A percentile compares a stretch with the other conserved stretches of the same genome.
Evolutionary conservation across 2,888 invertebrate species (phyloP).

Genomic region (Spodoptera littoralis): DNA sequence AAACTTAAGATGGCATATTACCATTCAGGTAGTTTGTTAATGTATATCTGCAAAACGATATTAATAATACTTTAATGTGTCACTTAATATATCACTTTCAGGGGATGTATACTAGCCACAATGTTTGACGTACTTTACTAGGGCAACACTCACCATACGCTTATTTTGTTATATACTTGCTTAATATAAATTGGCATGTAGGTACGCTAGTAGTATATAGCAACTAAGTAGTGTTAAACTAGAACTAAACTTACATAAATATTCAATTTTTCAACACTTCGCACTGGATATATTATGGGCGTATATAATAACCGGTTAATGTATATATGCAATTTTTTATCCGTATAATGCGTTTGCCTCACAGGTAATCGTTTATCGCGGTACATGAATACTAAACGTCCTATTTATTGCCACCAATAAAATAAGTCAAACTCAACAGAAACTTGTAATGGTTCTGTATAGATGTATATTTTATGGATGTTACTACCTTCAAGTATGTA

Average conservation of each 20-base stretch:
- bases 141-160: too few species aligned
- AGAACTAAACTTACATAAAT: slow-evolving; percentile 50
- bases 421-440: slow-evolving; percentile 54
- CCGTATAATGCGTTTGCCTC: slow-evolving; percentile 59
- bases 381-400: slow-evolving; percentile 69
- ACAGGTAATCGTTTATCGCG: slow-evolving; percentile 69
- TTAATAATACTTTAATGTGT: too few species aligned
- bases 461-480: slow-evolving; percentile 40
- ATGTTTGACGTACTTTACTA: too few species aligned
- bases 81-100: too few species aligned
- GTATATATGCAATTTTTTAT: slow-evolving; percentile 67
- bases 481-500: slow-evolving; percentile 26
- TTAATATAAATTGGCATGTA: slow-evolving; percentile 13
- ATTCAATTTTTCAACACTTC: slow-evolving; percentile 54
- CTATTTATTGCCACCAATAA: slow-evolving; percentile 67
- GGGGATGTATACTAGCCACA: too few species aligned
- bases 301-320: slow-evolving; percentile 64
- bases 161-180: too few species aligned
- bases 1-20: too few species aligned
- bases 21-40: too few species aligned
- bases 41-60: too few species aligned
- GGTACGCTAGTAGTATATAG: slow-evolving; percentile 15
- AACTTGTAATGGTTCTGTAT: slow-evolving; percentile 31
- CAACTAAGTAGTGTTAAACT: slow-evolving; percentile 37
- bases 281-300: slow-evolving; percentile 45